Conservation (phyloP, 2,797 vertebrate species). For the Pangasius krempfi region DNA sequence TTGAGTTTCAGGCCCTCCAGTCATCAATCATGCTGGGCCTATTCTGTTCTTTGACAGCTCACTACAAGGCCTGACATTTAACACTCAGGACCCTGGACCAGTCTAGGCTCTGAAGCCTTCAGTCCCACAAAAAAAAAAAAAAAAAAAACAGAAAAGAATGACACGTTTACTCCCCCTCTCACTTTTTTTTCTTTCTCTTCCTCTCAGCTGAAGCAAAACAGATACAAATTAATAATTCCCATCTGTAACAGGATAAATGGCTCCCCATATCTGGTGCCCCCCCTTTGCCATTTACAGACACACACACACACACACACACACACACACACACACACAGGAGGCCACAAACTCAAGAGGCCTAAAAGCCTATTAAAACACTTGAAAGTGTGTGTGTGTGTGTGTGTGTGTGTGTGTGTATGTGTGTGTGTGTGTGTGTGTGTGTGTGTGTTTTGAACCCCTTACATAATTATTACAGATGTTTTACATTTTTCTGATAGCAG, state of each 20-base stretch:
- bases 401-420: not conserved
- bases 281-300: not conserved
- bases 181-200: slow-evolving; percentile 48
- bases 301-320: slow-evolving; percentile 38
- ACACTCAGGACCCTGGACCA: slow-evolving; percentile 94
- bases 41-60: slow-evolving; percentile 99
- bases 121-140: slow-evolving; percentile 68
- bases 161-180: slow-evolving; percentile 63
- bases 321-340: slow-evolving; percentile 59
- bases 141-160: slow-evolving; percentile 75
- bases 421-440: not conserved
- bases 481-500: too few species aligned
- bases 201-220: slow-evolving; percentile 79
- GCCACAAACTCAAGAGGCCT: slow-evolving; percentile 70
- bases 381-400: not conserved
- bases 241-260: slow-evolving; percentile 70
- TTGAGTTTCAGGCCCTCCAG: slow-evolving; percentile 97
- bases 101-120: slow-evolving; percentile 85
- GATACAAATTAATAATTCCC: slow-evolving; percentile 87
- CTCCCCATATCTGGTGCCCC: not conserved
- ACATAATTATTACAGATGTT: too few species aligned
- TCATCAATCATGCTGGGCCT: slow-evolving; percentile 99
- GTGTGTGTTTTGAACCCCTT: not conserved
- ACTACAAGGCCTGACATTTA: slow-evolving; percentile 99
- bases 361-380: slow-evolving; percentile 74